Evolutionary conservation across 1,140 invertebrate species (phyloP).

Genomic region (Bombus superbus): DNA sequence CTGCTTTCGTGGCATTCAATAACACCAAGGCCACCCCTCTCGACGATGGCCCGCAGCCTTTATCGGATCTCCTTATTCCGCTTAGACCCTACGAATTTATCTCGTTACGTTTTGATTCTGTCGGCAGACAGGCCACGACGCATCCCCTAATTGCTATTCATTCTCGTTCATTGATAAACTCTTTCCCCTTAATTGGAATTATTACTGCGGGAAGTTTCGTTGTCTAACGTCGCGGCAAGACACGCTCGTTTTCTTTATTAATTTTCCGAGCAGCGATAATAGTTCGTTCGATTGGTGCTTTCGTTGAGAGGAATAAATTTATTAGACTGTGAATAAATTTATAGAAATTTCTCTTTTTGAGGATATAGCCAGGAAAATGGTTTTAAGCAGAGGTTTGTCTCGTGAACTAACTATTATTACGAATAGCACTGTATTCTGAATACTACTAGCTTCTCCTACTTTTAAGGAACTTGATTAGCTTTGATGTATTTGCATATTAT

Average conservation of each 20-base stretch:
- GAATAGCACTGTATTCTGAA: too few species aligned
- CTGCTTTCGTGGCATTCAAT: constrained; percentile 79
- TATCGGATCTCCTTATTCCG: constrained; percentile 37
- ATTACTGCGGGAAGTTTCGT: constrained; percentile 47
- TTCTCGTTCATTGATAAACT: constrained; percentile 61
- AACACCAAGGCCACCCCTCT: constrained; percentile 67
- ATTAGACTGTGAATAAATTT: too few species aligned
- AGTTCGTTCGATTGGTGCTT: too few species aligned
- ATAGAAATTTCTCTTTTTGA: too few species aligned
- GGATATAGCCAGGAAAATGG: too few species aligned
- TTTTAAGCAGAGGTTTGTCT: too few species aligned
- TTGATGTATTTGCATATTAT: too few species aligned
- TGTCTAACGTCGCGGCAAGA: not conserved
- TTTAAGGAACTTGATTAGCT: too few species aligned
- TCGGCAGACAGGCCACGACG: constrained; percentile 45
- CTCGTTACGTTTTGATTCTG: constrained; percentile 76
- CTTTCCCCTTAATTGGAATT: constrained; percentile 59
- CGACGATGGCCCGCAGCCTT: constrained; percentile 53
- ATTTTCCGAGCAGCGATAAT: not conserved
- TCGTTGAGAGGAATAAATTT: fast-evolving
- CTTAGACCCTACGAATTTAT: constrained; percentile 67
- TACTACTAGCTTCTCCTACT: too few species aligned
- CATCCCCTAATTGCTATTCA: constrained; percentile 63
- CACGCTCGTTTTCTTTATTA: constrained; percentile 28
- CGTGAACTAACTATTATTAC: too few species aligned